A percentile compares a stretch with the other conserved stretches of the same genome.
Conservation (phyloP, 2,797 vertebrate species). For the Hozukius guyotensis region DNA sequence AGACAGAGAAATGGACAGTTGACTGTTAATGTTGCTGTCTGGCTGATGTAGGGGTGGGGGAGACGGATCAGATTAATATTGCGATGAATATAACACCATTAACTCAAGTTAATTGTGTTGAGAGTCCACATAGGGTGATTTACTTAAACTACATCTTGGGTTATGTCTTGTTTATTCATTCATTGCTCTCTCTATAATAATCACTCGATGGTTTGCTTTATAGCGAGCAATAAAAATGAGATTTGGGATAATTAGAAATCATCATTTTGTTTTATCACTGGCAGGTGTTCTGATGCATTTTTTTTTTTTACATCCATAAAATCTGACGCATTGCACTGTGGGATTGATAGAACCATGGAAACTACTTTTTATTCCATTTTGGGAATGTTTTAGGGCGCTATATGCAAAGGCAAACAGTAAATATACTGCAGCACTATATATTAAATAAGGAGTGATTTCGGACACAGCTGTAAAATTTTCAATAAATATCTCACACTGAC, state of each 20-base stretch:
- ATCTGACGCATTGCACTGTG: background rate
- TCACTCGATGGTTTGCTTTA: background rate
- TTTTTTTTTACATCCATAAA: background rate
- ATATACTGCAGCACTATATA: background rate
- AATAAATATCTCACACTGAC: background rate
- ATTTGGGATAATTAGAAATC: background rate
- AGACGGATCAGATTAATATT: background rate
- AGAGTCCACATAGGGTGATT: background rate
- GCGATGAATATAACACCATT: background rate
- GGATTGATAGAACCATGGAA: background rate
- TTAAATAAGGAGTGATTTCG: background rate
- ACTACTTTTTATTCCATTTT: background rate
- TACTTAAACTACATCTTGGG: slow-evolving; percentile 4
- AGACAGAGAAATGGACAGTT: background rate
- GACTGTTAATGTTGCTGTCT: background rate
- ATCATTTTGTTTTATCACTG: background rate
- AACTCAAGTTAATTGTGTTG: background rate
- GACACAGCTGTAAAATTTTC: background rate
- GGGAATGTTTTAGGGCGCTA: background rate
- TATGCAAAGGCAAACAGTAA: background rate
- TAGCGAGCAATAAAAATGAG: background rate
- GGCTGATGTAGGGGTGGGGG: background rate
- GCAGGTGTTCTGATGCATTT: too few species aligned
- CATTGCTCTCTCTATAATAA: background rate
- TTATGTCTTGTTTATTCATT: background rate